Conservation (phyloP, 1,140 invertebrate species). For the Drosophila sproati region DNA sequence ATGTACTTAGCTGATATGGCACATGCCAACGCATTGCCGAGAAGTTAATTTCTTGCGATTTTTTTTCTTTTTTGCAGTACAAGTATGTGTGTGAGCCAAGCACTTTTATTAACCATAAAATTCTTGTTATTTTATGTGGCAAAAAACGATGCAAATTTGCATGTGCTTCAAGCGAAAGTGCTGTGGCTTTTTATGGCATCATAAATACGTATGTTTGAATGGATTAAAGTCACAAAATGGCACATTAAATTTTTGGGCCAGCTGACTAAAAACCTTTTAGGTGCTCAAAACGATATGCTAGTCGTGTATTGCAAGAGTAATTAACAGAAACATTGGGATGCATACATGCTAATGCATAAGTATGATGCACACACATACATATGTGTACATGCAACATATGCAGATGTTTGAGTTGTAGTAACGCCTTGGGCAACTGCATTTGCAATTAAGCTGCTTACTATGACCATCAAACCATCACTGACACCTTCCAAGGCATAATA, state of each 20-base stretch:
- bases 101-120: conserved; percentile 64
- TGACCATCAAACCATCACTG: conserved; percentile 34
- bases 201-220: conserved; percentile 51
- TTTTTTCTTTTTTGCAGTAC: background rate
- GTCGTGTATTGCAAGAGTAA: conserved; percentile 48
- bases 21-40: conserved; percentile 51
- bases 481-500: conserved; percentile 24
- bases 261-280: conserved; percentile 40
- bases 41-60: conserved; percentile 53
- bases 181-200: conserved; percentile 43
- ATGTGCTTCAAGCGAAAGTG: conserved; percentile 36
- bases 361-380: conserved; percentile 30
- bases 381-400: too few species aligned
- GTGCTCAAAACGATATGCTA: conserved; percentile 19
- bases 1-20: conserved; percentile 22
- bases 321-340: conserved; percentile 44
- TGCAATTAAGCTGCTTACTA: conserved; percentile 73
- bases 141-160: conserved; percentile 58
- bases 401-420: background rate
- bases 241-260: conserved; percentile 43
- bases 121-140: conserved; percentile 55
- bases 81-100: conserved; percentile 9
- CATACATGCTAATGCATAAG: conserved; percentile 58
- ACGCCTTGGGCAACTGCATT: conserved; percentile 56
- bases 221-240: conserved; percentile 49